A percentile compares a stretch with the other conserved stretches of the same genome.
Conservation (phyloP, 2,113 vertebrate genomes). For the Coptodon rendalli region DNA sequence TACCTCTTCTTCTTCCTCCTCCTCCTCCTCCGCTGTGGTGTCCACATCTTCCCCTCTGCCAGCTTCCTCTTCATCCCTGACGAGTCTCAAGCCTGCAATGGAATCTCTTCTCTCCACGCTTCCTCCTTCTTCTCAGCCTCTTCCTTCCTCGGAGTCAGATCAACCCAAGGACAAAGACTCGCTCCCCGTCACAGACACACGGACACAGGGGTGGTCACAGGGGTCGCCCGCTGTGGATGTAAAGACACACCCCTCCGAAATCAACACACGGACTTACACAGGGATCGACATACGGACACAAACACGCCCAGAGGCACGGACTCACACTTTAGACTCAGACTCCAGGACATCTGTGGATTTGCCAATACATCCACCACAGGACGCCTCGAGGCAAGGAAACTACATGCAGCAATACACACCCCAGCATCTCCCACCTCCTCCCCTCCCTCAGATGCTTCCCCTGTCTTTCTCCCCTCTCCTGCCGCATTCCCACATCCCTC, state of each 20-base stretch:
- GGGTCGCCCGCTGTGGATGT: neutral
- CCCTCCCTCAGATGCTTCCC: constrained; percentile 38
- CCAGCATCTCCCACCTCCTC: constrained; percentile 19
- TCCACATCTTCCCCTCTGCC: neutral
- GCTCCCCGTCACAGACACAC: neutral
- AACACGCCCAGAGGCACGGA: constrained; percentile 5
- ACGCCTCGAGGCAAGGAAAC: neutral
- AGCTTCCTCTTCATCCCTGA: neutral
- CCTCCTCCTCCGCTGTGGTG: neutral
- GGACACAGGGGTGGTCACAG: neutral
- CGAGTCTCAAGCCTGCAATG: neutral
- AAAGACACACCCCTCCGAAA: neutral
- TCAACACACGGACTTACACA: neutral
- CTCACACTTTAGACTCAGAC: neutral
- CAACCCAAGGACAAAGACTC: neutral
- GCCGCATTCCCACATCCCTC: constrained; percentile 26
- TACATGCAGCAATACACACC: constrained; percentile 54
- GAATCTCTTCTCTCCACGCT: constrained; percentile 8
- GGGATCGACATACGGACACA: neutral
- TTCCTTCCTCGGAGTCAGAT: constrained; percentile 14
- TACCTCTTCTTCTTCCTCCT: neutral
- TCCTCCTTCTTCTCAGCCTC: neutral
- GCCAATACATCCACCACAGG: neutral
- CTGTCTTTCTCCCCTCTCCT: constrained; percentile 27
- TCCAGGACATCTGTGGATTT: neutral